phyloP scores from a whole-genome alignment of 1,140 invertebrate genomes.

The Ceratitis capitata region DNA sequence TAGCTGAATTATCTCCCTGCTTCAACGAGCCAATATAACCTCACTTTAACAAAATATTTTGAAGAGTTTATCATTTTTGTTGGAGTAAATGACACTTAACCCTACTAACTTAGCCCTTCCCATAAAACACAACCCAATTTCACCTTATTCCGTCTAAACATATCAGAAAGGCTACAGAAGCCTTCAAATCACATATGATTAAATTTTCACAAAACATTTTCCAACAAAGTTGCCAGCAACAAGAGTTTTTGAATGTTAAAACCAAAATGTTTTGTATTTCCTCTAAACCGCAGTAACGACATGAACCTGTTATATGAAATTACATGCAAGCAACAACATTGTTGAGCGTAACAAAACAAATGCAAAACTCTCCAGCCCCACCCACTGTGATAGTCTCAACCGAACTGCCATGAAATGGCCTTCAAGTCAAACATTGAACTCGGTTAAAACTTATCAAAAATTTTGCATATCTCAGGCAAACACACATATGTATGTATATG shows the following conservation, averaged over 20 bases:
- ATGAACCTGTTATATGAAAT: neutral
- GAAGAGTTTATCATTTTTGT: no score
- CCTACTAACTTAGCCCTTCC: no score
- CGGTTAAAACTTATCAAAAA: conserved; percentile 21
- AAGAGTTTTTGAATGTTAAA: neutral
- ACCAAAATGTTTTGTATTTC: neutral
- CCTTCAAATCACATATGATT: neutral
- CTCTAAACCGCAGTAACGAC: conserved; percentile 14
- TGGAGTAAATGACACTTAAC: no score
- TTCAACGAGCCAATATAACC: no score
- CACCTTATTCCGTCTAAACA: neutral
- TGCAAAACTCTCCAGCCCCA: neutral
- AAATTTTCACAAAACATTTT: neutral
- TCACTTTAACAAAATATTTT: no score
- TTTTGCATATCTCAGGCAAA: no score
- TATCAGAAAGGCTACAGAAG: neutral
- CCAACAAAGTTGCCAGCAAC: neutral
- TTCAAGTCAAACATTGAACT: neutral
- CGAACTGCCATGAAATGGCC: neutral
- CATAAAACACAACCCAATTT: neutral
- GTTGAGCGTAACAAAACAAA: neutral
- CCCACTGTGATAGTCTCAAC: neutral
- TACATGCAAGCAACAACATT: neutral
- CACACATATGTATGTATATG: no score
- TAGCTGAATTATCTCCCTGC: no score